Conservation (phyloP, 2,113 vertebrate species). For the Ictidomys tridecemlineatus region DNA sequence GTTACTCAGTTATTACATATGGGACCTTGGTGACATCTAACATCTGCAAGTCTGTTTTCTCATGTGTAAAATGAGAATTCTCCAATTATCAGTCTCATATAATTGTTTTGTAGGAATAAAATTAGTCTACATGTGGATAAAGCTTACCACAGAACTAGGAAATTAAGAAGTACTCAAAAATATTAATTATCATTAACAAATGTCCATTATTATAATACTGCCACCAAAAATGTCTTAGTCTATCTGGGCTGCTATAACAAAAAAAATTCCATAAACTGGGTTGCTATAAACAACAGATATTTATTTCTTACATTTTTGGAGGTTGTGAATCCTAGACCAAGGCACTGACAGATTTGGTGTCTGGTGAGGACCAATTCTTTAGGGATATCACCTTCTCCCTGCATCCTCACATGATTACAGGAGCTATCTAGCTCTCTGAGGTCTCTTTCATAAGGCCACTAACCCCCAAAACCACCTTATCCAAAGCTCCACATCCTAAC, state of each 20-base stretch:
- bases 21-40: background rate
- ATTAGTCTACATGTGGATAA: background rate
- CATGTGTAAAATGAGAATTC: constrained; percentile 32
- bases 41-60: constrained; percentile 42
- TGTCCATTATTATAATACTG: background rate
- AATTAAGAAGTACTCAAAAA: background rate
- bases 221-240: background rate
- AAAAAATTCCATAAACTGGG: background rate
- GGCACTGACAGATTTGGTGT: background rate
- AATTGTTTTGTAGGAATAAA: background rate
- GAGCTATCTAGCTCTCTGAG: background rate
- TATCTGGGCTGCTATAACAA: background rate
- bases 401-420: background rate
- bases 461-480: background rate
- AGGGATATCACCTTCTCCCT: background rate
- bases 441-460: background rate
- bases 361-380: background rate
- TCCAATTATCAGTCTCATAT: background rate
- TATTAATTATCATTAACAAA: background rate
- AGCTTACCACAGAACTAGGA: background rate
- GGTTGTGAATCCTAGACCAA: background rate
- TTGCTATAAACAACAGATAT: background rate
- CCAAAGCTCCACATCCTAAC: background rate
- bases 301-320: background rate
- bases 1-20: background rate